Evolutionary conservation across 2,888 invertebrate genomes (phyloP).

Genomic region (Rutpela maculata): DNA sequence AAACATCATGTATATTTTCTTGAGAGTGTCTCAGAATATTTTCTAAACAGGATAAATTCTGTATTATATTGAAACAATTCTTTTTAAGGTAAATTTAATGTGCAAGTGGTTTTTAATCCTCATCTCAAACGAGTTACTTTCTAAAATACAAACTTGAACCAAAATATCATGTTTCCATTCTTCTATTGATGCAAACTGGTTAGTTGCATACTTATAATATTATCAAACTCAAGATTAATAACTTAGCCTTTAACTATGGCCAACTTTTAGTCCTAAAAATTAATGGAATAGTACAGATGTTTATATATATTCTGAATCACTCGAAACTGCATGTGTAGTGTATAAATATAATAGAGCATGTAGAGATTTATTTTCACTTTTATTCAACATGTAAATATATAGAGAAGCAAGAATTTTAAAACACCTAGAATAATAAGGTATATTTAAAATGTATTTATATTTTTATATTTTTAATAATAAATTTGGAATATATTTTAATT

Average conservation of each 20-base stretch:
- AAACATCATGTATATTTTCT: constrained; percentile 20
- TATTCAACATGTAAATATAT: constrained; percentile 38
- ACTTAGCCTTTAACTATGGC: not conserved
- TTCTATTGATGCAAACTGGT: constrained; percentile 2
- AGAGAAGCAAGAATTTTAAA: not conserved
- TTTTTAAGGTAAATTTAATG: constrained; percentile 7
- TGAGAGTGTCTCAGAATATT: constrained; percentile 27
- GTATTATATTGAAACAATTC: not conserved
- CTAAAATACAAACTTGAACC: not conserved
- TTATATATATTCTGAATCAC: constrained; percentile 33
- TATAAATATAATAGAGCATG: constrained; percentile 63
- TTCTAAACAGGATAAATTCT: constrained; percentile 1
- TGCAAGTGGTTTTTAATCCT: not conserved
- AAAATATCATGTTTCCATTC: constrained; percentile 1
- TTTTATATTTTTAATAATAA: no score
- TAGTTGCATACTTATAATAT: not conserved
- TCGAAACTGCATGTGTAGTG: constrained; percentile 60
- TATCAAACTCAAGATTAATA: not conserved
- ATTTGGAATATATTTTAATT: no score
- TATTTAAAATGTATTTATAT: no score
- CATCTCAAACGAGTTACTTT: not conserved
- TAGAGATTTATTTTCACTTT: constrained; percentile 45
- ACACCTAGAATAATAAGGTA: not conserved
- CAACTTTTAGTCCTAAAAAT: not conserved
- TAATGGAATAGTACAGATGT: not conserved